Evolutionary conservation across 2,113 vertebrate species (phyloP), one percentile per base, ranked within the genome.

Genomic region (Crotophaga sulcirostris): DNA sequence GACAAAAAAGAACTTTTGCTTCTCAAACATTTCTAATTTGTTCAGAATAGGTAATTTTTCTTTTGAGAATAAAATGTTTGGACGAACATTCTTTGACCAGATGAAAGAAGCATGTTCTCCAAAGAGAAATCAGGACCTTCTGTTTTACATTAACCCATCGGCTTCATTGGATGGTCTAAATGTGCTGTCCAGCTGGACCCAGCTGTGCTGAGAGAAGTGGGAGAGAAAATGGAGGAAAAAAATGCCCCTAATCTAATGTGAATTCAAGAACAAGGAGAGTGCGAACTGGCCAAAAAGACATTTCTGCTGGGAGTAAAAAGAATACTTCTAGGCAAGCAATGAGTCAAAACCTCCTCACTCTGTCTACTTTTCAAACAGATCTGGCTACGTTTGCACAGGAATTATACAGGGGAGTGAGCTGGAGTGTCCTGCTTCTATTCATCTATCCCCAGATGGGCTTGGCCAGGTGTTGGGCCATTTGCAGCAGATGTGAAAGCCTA

Each of bases 311-410:
- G 44, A 84, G 80, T n/a, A 64, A 55, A 76, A 49, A 29, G n/a
- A 28, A 69, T 45, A 21, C 23, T 80, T 76, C 63, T 49, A 44
- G 49, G 51, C 10, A 60, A 33, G 45, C 28, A 40, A 8, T 2
- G 26, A 66, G 34, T 66, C 31, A 36, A 54, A 69, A 55, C 26
- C 5, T 0, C 29, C 19, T 59, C 24, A 49, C 16, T 8, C 44
- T 34, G 23, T 16, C 59, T 63, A 12, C 44, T 83, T 40, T 28
- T 42, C 16, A 47, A 34, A 26, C 6, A 58, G 18, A 56, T 16
- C 51, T 38, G 40, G 42, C 38, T 33, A 29, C 0, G 2, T 51
- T 11, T 44, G 16, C n/a, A 5, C 1, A 25, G 25, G 9, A 33
- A 70, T 18, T 6, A 23, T 9, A 21, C 5, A 42, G 16, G 14